Evolutionary conservation across 2,888 invertebrate species (phyloP), one percentile per base, ranked within the genome.

Genomic region (Molorchus minor): DNA sequence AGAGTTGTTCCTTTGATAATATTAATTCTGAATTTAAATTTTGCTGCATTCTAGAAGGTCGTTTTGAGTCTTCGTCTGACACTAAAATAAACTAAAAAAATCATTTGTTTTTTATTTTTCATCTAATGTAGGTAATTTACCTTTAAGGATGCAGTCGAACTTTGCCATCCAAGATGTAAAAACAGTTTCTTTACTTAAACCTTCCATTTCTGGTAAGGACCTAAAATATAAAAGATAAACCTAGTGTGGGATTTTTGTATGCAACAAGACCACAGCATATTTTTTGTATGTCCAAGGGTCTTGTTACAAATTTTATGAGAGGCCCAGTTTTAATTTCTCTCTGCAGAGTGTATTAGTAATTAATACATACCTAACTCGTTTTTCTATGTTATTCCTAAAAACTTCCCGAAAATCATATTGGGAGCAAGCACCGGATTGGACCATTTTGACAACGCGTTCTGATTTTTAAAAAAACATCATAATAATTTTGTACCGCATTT

Each of bases 151-250:
- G 81, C 97, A 96, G 84, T 99, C 99, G 82, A 98, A 98, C 82
- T 98, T 99, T 56, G 97, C 96, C 89, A 99, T 92, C 99, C 99
- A 99, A 40, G 98, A 98, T 65, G 96, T 96, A 68, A 98, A 85
- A 36, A 99, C 98, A 40, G 98, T 98, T 83, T 98, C 98, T 84
- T 99, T 99, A 83, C 96, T 98, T 72, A 99, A 84, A 68, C 99
- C 99, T 83, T 99, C 98, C 79, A 99, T 98, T 87, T 99, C 98
- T 68, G 99, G 99, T 77, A 99, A 86, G 77, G 96, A 96, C 82
- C 96, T 91, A 79, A 41, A 79, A 78, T 44, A 52, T 56, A 56
- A 58, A 30, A 29, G 7, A 44, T n/a, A n/a, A n/a, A n/a, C n/a
- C n/a, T n/a, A n/a, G n/a, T n/a, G n/a, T n/a, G n/a, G n/a, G n/a